These are phyloP conservation scores for Linurgus olivaceus DNA, from an alignment of 2,797 vertebrate genomes.

Conservation along the genomic window DNA sequence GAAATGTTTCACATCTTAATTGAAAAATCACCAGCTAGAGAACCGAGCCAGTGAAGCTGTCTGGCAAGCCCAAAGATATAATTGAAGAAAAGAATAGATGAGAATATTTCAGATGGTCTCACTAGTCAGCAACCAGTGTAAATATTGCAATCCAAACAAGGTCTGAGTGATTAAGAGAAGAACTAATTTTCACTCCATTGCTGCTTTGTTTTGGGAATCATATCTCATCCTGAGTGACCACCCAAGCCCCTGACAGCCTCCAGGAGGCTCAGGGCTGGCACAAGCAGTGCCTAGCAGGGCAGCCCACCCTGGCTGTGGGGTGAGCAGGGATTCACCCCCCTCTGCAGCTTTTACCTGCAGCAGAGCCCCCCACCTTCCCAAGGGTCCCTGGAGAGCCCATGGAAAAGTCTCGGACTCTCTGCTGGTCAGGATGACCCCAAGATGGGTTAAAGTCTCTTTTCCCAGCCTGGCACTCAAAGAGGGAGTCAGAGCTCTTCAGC, in stretches of 20 bases:
- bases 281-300: too few species aligned
- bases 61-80: conserved; percentile 7
- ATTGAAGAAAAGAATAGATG: conserved; percentile 31
- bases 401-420: neutral
- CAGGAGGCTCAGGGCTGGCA: neutral
- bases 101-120: conserved; percentile 30
- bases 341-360: neutral
- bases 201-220: neutral
- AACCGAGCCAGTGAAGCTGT: conserved; percentile 11
- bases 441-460: neutral
- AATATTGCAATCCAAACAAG: neutral
- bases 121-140: conserved; percentile 17
- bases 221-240: neutral
- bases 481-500: neutral
- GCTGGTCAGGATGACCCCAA: neutral
- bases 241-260: neutral
- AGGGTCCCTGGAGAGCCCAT: neutral
- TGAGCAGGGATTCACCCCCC: neutral
- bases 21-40: conserved; percentile 53
- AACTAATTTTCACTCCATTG: neutral
- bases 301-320: neutral
- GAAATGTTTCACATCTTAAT: conserved; percentile 41
- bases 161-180: conserved; percentile 5
- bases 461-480: neutral
- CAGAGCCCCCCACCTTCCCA: neutral